Percentiles rank a stretch among this genome's conserved stretches.
Conservation (phyloP, 2,888 invertebrate species). For the Molorchus minor region DNA sequence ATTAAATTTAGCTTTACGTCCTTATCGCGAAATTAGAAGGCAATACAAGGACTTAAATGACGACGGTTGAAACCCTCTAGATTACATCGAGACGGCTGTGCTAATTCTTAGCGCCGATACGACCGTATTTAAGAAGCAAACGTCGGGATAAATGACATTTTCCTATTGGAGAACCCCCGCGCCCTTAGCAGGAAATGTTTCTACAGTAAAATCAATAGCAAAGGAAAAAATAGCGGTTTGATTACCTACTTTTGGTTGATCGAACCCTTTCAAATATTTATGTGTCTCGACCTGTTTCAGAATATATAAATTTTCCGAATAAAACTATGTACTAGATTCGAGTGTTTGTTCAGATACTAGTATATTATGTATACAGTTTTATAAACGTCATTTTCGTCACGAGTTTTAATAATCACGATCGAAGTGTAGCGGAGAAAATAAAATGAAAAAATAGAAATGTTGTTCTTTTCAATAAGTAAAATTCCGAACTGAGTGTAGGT, state of each 20-base stretch:
- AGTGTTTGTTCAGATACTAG: no score
- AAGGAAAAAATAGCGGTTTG: neutral
- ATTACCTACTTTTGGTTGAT: neutral
- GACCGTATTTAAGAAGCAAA: neutral
- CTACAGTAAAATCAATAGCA: neutral
- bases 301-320: no score
- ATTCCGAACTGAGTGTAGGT: no score
- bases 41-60: neutral
- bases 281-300: no score
- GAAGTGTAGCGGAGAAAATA: no score
- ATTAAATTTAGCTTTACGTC: conserved; percentile 14
- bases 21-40: conserved; percentile 19
- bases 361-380: no score
- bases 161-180: neutral
- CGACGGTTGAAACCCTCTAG: conserved; percentile 17
- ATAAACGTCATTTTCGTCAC: no score
- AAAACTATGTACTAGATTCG: no score
- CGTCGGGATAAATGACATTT: conserved; percentile 10
- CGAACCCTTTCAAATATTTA: no score
- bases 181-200: neutral
- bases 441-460: no score
- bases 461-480: no score
- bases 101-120: conserved; percentile 17
- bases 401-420: no score
- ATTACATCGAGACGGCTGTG: conserved; percentile 16